phyloP scores from a whole-genome alignment of 2,888 invertebrate genomes.

The Boloria euphrosyne region DNA sequence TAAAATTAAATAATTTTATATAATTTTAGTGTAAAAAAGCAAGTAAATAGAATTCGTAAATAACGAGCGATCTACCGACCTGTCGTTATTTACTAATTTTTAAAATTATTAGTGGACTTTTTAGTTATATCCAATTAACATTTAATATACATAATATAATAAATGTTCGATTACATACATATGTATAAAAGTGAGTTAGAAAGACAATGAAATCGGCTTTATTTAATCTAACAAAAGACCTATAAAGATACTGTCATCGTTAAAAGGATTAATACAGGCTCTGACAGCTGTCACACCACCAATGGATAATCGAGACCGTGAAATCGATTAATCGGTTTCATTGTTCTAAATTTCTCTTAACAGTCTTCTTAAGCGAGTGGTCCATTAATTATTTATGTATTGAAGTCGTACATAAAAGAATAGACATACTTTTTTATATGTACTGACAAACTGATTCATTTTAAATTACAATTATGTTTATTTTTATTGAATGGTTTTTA shows the following conservation, averaged over 20 bases:
- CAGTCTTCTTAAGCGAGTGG: conserved; percentile 19
- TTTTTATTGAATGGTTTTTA: no score
- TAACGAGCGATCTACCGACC: no score
- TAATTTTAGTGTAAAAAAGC: no score
- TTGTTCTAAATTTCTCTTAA: conserved; percentile 43
- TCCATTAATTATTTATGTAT: conserved; percentile 6
- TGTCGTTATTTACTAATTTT: no score
- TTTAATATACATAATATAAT: no score
- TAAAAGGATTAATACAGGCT: conserved; percentile 26
- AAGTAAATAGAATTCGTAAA: no score
- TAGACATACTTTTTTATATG: not conserved
- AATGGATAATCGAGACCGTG: conserved; percentile 43
- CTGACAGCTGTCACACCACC: conserved; percentile 38
- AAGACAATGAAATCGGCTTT: conserved; percentile 21
- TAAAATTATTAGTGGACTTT: no score
- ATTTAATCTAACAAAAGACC: conserved; percentile 24
- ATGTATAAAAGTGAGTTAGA: not conserved
- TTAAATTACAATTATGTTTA: not conserved
- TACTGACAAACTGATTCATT: not conserved
- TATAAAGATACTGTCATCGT: conserved; percentile 28
- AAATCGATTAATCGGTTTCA: conserved; percentile 44
- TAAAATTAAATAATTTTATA: no score
- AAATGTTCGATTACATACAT: no score
- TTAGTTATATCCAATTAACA: no score
- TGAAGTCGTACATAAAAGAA: conserved; percentile 5